phyloP scores from a whole-genome alignment of 2,113 vertebrate species.

The Neolamprologus kungweensis region DNA sequence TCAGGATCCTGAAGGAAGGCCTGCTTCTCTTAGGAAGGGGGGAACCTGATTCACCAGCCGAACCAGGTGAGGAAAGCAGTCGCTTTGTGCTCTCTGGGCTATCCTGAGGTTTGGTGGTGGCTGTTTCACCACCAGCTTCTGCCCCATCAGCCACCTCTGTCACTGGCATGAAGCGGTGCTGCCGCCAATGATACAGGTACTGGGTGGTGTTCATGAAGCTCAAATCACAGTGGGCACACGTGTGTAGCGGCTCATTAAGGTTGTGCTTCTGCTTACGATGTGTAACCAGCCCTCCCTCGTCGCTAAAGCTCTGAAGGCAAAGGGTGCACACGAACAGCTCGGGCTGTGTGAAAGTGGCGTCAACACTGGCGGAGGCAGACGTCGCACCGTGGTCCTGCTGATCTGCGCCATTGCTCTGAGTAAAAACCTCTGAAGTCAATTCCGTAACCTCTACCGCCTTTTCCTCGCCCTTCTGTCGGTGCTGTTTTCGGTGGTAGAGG shows the following conservation, averaged over 20 bases:
- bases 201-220: slow-evolving; percentile 87
- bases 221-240: slow-evolving; percentile 71
- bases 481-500: slow-evolving; percentile 88
- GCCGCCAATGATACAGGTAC: slow-evolving; percentile 84
- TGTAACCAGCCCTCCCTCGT: slow-evolving; percentile 60
- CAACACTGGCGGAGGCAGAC: neutral
- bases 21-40: slow-evolving; percentile 39
- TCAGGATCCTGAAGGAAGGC: slow-evolving; percentile 34
- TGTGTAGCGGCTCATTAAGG: slow-evolving; percentile 73
- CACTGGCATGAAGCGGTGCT: slow-evolving; percentile 20
- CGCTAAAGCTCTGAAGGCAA: slow-evolving; percentile 76
- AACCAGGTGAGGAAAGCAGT: neutral
- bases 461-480: slow-evolving; percentile 65
- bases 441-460: neutral
- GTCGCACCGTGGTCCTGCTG: neutral
- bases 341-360: neutral
- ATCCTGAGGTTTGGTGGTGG: neutral
- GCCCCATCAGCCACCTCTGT: neutral
- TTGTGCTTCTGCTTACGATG: slow-evolving; percentile 76
- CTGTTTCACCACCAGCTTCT: neutral
- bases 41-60: slow-evolving; percentile 3
- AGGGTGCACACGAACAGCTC: slow-evolving; percentile 76
- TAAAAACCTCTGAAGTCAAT: neutral
- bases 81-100: slow-evolving; percentile 19
- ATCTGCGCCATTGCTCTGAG: neutral